These are phyloP conservation scores for Graptemys geographica DNA, from an alignment of 2,797 vertebrate genomes.

Conservation along the genomic window DNA sequence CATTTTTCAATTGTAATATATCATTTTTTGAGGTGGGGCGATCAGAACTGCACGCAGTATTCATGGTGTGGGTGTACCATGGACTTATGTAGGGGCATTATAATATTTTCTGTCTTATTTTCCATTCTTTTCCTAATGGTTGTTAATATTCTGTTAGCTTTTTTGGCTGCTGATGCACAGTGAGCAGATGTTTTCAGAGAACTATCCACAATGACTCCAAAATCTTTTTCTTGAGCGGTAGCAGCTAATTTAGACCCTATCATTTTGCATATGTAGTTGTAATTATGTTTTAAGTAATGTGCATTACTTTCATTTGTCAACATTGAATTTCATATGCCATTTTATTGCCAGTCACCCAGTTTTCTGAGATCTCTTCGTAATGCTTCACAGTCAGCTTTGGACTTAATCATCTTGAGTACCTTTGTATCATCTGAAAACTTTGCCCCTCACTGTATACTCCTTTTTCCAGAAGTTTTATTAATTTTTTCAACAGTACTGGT, in stretches of 20 bases:
- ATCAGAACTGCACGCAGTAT: not conserved
- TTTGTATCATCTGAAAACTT: not conserved
- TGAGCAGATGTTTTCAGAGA: not conserved
- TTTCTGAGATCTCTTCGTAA: not conserved
- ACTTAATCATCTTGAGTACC: not conserved
- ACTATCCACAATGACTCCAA: not conserved
- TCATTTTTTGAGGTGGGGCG: not conserved
- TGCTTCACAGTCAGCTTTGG: not conserved
- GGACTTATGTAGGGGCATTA: not conserved
- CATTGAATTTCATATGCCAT: not conserved
- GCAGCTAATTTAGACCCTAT: not conserved
- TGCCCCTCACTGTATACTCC: not conserved
- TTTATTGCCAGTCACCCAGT: not conserved
- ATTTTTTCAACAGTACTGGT: not conserved
- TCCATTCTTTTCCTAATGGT: not conserved
- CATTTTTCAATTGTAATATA: not conserved
- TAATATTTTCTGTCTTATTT: not conserved
- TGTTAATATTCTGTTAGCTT: not conserved
- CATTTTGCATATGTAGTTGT: not conserved
- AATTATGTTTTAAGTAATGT: not conserved
- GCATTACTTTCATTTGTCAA: not conserved
- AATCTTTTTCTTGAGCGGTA: not conserved
- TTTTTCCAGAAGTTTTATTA: not conserved
- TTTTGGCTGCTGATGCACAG: not conserved
- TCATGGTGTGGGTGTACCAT: not conserved